Percentiles rank a stretch among this genome's conserved stretches.
Evolutionary conservation across 2,113 vertebrate genomes (phyloP).

Genomic region (Ammodytes dubius): DNA sequence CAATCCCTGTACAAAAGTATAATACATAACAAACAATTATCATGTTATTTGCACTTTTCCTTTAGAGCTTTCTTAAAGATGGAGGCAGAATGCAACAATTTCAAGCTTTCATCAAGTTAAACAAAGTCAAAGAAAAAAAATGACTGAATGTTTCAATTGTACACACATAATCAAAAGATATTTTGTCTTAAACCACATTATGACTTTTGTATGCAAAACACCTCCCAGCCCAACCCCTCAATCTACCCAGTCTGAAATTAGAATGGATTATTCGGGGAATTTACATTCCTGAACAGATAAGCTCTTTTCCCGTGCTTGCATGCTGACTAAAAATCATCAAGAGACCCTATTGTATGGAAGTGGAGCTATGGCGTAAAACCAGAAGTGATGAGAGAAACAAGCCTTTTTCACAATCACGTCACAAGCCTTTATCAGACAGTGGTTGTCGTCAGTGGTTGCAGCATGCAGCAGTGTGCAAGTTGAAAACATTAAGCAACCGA

Average conservation of each 20-base stretch:
- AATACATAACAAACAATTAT: no score
- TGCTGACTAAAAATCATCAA: slow-evolving; percentile 50
- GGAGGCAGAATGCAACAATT: no score
- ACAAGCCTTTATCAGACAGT: slow-evolving; percentile 8
- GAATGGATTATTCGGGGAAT: slow-evolving; percentile 65
- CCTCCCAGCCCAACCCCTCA: neutral
- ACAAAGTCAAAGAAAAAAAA: neutral
- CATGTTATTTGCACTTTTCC: no score
- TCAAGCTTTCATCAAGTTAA: no score
- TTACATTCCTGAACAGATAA: slow-evolving; percentile 75
- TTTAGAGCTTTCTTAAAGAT: no score
- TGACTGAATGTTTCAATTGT: neutral
- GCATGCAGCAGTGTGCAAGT: slow-evolving; percentile 1
- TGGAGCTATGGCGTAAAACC: slow-evolving; percentile 46
- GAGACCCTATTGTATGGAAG: slow-evolving; percentile 64
- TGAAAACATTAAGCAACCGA: slow-evolving; percentile 20
- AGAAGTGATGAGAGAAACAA: slow-evolving; percentile 44
- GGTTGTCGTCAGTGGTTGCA: neutral
- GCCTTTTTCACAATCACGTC: slow-evolving; percentile 30
- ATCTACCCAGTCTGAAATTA: slow-evolving; percentile 38
- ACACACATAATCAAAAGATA: neutral
- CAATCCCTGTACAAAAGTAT: no score
- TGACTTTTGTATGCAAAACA: slow-evolving; percentile 1
- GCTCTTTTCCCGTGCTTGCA: slow-evolving; percentile 58
- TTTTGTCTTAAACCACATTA: neutral